Percentiles rank a stretch among this genome's conserved stretches.
phyloP scores from a whole-genome alignment of 2,113 vertebrate species.

The Neotragus moschatus region DNA sequence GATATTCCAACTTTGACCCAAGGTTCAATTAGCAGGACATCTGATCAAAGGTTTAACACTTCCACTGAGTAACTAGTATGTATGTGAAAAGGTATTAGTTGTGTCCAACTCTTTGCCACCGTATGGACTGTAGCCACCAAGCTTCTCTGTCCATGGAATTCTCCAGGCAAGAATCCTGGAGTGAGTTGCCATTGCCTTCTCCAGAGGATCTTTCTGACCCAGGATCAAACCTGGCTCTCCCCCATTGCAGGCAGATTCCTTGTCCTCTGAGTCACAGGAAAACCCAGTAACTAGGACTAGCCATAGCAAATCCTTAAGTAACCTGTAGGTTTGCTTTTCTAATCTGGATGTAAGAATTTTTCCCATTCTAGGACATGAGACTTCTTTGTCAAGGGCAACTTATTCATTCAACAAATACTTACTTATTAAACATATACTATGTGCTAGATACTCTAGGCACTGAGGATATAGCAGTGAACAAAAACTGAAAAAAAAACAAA shows the following conservation, averaged over 20 bases:
- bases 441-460: background rate
- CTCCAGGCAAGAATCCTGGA: background rate
- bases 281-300: background rate
- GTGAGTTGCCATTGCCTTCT: background rate
- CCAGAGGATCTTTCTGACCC: background rate
- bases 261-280: background rate
- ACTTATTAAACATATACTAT: background rate
- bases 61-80: background rate
- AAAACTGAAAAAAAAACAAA: background rate
- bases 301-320: background rate
- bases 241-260: background rate
- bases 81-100: background rate
- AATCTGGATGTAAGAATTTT: background rate
- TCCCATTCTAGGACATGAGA: background rate
- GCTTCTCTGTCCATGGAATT: background rate
- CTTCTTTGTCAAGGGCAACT: background rate
- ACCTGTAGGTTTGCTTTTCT: background rate
- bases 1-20: background rate
- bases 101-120: background rate
- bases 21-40: background rate
- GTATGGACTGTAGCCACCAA: background rate
- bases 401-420: background rate
- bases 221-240: background rate
- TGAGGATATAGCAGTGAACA: background rate
- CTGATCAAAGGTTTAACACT: background rate